Base-by-base conservation (phyloP, 2,113 vertebrate genomes). In the Colossoma macropomum region DNA sequence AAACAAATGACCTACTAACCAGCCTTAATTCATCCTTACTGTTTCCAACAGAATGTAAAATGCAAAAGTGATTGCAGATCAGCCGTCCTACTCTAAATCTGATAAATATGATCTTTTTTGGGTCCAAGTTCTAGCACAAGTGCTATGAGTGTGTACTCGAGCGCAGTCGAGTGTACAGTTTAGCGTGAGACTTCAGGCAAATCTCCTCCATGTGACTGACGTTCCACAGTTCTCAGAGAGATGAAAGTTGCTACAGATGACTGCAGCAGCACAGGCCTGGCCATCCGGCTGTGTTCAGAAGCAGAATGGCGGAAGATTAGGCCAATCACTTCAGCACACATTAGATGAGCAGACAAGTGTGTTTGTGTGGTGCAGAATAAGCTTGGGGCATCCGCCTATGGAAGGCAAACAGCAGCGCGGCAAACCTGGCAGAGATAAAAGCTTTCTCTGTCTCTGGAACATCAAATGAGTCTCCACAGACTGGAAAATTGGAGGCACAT, bases 251-350 rank as follows among this genome's bases (percentile, higher is more conserved):
- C 87, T 69, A 84, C 69, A 77, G 81, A 90, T 92, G 85, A 86
- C 86, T 85, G 86, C 85, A 84, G 86, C 83, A 21, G 66, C n/a
- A 25, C 84, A 34, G 79, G 76, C 79, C 86, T 81, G 86, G 81
- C 86, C 85, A 89, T 91, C 81, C 89, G 80, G 80, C 62, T 75
- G 10, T 9, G 81, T 86, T 84, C 74, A 83, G 69, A 56, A 23
- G 45, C 74, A 80, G 85, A 88, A 91, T 89, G 84, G 88, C 86
- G 80, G 88, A 89, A 87, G 88, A 92, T 91, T 89, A 91, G 86
- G 87, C 88, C 89, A 91, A 89, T 90, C 86, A 89, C 85, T 87
- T 81, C 85, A 71, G 80, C 80, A 88, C 82, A 68, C 84, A 81
- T 75, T 69, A 86, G 90, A 90, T 83, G 88, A 80, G 34, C 68